Conservation (phyloP, 2,888 invertebrate species). For the Steinernema scapterisci region DNA sequence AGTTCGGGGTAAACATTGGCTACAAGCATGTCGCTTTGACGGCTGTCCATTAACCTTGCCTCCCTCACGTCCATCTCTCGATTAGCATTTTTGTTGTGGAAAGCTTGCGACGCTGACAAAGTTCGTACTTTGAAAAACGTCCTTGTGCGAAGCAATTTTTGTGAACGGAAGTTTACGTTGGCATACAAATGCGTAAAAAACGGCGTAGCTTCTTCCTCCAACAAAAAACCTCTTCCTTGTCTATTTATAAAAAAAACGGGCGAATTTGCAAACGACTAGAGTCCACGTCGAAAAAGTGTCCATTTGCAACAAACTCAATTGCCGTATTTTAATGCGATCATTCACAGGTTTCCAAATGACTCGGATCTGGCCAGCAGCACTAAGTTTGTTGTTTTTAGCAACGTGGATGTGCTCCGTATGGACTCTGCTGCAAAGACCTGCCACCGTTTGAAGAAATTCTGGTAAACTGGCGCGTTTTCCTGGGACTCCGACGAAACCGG, state of each 20-base stretch:
- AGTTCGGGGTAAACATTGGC: no score
- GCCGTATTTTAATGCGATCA: neutral
- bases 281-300: neutral
- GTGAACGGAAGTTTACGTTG: no score
- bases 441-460: constrained; percentile 35
- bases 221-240: constrained; percentile 8
- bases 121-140: no score
- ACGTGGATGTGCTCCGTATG: constrained; percentile 33
- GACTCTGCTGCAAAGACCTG: constrained; percentile 39
- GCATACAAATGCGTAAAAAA: no score
- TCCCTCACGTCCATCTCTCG: no score
- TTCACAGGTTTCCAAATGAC: constrained; percentile 14
- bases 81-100: no score
- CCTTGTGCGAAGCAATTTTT: no score
- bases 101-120: no score
- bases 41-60: no score
- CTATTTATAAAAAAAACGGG: constrained; percentile 8
- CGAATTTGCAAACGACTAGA: neutral
- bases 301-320: neutral
- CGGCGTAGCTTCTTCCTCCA: no score
- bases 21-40: no score
- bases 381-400: neutral
- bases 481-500: constrained; percentile 41
- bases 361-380: neutral
- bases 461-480: constrained; percentile 42